Conservation (phyloP, 1,140 invertebrate species). For the Hyposmocoma kahamanoa region DNA sequence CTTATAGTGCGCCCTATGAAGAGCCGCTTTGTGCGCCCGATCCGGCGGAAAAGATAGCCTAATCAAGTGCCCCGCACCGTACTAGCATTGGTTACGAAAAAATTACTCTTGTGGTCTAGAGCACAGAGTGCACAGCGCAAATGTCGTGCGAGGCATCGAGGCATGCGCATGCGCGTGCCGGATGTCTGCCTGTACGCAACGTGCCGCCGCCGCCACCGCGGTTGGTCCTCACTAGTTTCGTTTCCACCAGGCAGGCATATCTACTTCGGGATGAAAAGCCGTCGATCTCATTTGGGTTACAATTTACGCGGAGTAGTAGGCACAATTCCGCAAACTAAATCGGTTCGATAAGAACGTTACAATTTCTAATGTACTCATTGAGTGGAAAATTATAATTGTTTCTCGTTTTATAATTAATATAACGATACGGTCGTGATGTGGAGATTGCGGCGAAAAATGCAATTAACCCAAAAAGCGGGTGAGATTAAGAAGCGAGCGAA, state of each 20-base stretch:
- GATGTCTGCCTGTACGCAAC: no score
- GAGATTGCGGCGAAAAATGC: constrained; percentile 1
- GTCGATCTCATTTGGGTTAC: no score
- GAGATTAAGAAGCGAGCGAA: not conserved
- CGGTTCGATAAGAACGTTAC: no score
- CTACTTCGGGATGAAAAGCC: no score
- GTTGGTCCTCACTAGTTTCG: no score
- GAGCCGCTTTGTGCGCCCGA: not conserved
- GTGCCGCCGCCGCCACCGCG: no score
- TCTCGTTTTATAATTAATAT: not conserved
- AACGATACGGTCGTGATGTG: not conserved
- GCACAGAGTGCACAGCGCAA: not conserved
- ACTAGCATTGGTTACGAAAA: not conserved
- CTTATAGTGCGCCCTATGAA: no score
- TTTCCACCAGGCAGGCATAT: no score
- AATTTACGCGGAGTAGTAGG: no score
- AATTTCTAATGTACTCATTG: not conserved
- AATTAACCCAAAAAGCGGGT: constrained; percentile 1
- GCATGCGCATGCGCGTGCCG: no score
- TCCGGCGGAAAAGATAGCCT: constrained; percentile 1
- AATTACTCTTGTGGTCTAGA: not conserved
- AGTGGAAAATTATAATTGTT: constrained; percentile 2
- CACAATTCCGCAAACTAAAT: no score
- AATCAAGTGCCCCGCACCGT: not conserved
- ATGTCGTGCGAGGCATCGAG: no score